Evolutionary conservation across 2,888 invertebrate genomes (phyloP).

Genomic region (Tinea semifulvella): DNA sequence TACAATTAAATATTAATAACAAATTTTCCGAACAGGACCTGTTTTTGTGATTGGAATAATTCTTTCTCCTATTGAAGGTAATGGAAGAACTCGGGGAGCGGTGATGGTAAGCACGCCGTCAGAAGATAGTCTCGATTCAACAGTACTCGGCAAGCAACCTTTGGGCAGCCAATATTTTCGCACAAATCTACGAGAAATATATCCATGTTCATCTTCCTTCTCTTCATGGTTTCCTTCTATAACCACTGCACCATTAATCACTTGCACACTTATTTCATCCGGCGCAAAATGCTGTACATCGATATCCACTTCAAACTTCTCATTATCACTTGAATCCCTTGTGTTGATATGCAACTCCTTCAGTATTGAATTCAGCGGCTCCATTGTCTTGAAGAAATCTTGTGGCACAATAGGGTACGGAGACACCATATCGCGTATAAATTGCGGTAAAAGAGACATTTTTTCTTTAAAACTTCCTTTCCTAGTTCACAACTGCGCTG

Average conservation of each 20-base stretch:
- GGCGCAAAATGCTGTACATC: constrained; percentile 83
- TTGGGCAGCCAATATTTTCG: constrained; percentile 78
- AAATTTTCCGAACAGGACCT: constrained; percentile 44
- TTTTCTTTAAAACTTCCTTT: constrained; percentile 21
- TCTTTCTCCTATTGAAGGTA: constrained; percentile 58
- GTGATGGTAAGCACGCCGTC: constrained; percentile 79
- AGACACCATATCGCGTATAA: constrained; percentile 35
- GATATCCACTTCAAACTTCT: constrained; percentile 73
- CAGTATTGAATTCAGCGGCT: constrained; percentile 38
- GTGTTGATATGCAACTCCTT: constrained; percentile 40
- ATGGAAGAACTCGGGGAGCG: constrained; percentile 65
- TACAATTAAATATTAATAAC: no score
- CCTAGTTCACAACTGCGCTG: background rate
- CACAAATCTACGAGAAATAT: constrained; percentile 76
- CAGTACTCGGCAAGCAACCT: constrained; percentile 75
- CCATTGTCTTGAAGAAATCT: constrained; percentile 31
- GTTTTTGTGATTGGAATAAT: constrained; percentile 70
- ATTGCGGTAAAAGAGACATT: constrained; percentile 46
- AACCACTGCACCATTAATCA: constrained; percentile 71
- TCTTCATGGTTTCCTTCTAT: constrained; percentile 84
- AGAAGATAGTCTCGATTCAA: constrained; percentile 76
- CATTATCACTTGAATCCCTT: constrained; percentile 48
- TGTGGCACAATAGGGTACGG: constrained; percentile 26
- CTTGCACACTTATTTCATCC: constrained; percentile 79
- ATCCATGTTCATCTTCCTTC: constrained; percentile 76